Evolutionary conservation across 1,140 invertebrate species (phyloP).

Genomic region (Nomia melanderi): DNA sequence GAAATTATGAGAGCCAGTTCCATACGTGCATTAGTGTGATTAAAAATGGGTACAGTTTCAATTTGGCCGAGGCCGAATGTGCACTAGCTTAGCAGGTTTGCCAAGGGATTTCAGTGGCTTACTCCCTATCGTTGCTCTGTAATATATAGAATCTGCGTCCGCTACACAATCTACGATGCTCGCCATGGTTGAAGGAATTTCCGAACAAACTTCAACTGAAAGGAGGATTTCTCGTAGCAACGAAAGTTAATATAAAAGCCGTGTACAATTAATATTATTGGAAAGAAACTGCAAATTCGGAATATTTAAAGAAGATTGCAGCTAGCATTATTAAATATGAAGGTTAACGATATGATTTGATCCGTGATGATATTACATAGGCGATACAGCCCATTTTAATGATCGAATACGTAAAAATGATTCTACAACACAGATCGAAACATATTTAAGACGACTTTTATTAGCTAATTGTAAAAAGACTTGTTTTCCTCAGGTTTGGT

Average conservation of each 20-base stretch:
- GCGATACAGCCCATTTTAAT: too few species aligned
- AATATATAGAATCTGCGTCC: constrained; percentile 48
- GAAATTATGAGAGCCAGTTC: too few species aligned
- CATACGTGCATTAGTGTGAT: not conserved
- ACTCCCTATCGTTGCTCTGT: constrained; percentile 47
- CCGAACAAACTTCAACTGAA: not conserved
- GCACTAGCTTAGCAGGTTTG: constrained; percentile 44
- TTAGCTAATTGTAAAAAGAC: too few species aligned
- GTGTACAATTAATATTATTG: not conserved
- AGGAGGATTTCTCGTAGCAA: constrained; percentile 11
- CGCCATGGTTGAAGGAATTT: constrained; percentile 11
- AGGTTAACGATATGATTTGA: too few species aligned
- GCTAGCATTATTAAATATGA: too few species aligned
- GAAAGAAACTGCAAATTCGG: not conserved
- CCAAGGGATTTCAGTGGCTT: constrained; percentile 57
- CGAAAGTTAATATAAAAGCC: not conserved
- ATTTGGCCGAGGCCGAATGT: constrained; percentile 26
- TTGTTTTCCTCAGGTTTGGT: too few species aligned
- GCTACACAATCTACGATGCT: constrained; percentile 22
- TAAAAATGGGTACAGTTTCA: constrained; percentile 6
- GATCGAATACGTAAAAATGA: too few species aligned
- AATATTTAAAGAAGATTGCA: too few species aligned
- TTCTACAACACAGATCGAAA: too few species aligned
- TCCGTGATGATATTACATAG: too few species aligned
- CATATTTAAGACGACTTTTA: too few species aligned